A percentile compares a stretch with the other conserved stretches of the same genome.
Conservation (phyloP, 2,797 vertebrate species). For the Gymnoscopelus braueri region DNA sequence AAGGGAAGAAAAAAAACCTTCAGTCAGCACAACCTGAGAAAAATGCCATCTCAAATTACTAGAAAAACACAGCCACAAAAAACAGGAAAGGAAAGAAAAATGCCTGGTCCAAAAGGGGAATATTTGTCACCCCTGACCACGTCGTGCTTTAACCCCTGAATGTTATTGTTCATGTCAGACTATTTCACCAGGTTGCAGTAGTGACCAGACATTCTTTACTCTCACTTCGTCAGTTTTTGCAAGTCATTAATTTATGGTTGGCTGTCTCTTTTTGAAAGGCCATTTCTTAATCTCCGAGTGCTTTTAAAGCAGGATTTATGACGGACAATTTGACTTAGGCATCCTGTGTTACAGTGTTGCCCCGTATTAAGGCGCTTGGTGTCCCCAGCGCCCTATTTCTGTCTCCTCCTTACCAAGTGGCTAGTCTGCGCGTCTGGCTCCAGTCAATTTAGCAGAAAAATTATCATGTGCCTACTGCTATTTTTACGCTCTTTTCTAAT, state of each 20-base stretch:
- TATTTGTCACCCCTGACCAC: slow-evolving; percentile 44
- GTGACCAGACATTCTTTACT: slow-evolving; percentile 21
- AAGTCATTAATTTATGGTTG: neutral
- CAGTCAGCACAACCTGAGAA: slow-evolving; percentile 45
- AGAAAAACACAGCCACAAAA: slow-evolving; percentile 41
- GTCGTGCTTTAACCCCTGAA: slow-evolving; percentile 28
- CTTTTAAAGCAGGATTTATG: slow-evolving; percentile 27
- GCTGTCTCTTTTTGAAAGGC: neutral
- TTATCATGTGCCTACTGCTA: slow-evolving; percentile 13
- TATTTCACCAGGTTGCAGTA: slow-evolving; percentile 6
- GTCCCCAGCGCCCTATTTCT: slow-evolving; percentile 8
- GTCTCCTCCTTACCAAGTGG: slow-evolving; percentile 15
- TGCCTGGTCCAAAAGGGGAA: slow-evolving; percentile 35
- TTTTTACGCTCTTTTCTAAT: slow-evolving; percentile 33
- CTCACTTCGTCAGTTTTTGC: slow-evolving; percentile 18
- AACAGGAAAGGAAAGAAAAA: slow-evolving; percentile 65
- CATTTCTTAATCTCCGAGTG: slow-evolving; percentile 14
- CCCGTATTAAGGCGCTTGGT: neutral
- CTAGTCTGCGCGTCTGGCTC: neutral
- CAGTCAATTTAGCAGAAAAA: slow-evolving; percentile 23
- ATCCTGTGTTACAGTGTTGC: neutral
- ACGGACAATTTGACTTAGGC: slow-evolving; percentile 19
- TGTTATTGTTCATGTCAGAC: slow-evolving; percentile 44
- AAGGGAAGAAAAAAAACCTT: slow-evolving; percentile 30
- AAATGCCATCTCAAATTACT: slow-evolving; percentile 51